phyloP scores from a whole-genome alignment of 1,140 invertebrate genomes.

The Drosophila tristis region DNA sequence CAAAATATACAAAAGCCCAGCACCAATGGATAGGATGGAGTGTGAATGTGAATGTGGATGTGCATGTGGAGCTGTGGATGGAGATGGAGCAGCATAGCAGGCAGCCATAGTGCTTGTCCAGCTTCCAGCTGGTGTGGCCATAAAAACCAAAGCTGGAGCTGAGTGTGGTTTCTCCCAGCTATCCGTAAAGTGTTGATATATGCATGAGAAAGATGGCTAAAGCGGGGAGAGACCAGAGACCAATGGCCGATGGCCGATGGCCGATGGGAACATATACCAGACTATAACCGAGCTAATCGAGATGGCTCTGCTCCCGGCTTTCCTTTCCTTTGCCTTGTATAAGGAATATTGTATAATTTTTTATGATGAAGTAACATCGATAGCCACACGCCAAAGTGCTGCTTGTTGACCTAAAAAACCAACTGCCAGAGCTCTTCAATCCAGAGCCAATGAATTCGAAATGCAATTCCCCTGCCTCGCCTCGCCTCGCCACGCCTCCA shows the following conservation, averaged over 20 bases:
- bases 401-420: no score
- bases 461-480: no score
- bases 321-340: constrained; percentile 12
- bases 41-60: not conserved
- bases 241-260: not conserved
- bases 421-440: no score
- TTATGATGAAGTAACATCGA: no score
- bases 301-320: not conserved
- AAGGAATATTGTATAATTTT: constrained; percentile 14
- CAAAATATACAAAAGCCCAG: constrained; percentile 69
- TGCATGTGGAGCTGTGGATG: not conserved
- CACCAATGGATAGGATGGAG: not conserved
- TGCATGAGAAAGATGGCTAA: constrained; percentile 26
- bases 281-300: constrained; percentile 39
- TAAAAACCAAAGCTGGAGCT: constrained; percentile 73
- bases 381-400: no score
- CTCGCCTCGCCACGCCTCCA: no score
- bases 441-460: no score
- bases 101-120: constrained; percentile 49
- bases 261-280: constrained; percentile 5
- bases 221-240: not conserved
- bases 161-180: constrained; percentile 49
- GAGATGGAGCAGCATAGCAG: no score
- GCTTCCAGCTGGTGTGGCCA: constrained; percentile 74
- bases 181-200: constrained; percentile 74